These are phyloP conservation scores for Nyctibius grandis DNA, from an alignment of 2,797 vertebrate genomes.

Conservation along the genomic window DNA sequence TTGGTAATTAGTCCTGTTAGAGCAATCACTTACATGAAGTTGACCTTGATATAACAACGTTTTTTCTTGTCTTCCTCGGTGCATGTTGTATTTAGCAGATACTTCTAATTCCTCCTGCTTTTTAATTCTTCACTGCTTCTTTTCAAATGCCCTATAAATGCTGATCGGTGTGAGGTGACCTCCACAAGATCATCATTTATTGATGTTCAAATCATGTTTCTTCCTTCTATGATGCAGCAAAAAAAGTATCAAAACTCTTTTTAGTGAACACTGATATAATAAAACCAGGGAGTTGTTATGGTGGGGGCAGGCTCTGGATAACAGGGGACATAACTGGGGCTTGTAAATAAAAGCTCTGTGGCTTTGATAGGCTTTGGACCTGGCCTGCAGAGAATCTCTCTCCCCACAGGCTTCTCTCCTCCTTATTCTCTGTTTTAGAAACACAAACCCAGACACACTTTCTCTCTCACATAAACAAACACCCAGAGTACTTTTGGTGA, in stretches of 20 bases:
- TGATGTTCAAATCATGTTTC: neutral
- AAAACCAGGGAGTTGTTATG: neutral
- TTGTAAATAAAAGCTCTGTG: neutral
- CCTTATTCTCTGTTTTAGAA: neutral
- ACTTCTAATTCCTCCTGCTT: neutral
- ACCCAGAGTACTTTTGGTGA: neutral
- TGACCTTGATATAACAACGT: neutral
- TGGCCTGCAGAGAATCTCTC: neutral
- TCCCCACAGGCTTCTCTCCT: neutral
- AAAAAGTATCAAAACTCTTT: neutral
- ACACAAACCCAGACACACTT: neutral
- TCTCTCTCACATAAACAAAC: neutral
- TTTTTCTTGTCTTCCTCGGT: neutral
- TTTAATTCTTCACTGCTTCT: neutral
- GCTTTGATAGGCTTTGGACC: neutral
- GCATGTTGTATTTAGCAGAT: neutral
- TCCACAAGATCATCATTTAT: neutral
- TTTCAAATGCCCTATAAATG: neutral
- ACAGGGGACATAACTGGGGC: neutral
- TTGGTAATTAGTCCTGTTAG: neutral
- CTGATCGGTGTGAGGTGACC: accelerated
- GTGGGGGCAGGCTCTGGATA: neutral
- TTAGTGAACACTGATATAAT: neutral
- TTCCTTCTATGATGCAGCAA: accelerated
- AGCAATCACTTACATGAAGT: neutral